Evolutionary conservation across 2,113 vertebrate species (phyloP).

Genomic region (Rhynchopsitta pachyrhyncha): DNA sequence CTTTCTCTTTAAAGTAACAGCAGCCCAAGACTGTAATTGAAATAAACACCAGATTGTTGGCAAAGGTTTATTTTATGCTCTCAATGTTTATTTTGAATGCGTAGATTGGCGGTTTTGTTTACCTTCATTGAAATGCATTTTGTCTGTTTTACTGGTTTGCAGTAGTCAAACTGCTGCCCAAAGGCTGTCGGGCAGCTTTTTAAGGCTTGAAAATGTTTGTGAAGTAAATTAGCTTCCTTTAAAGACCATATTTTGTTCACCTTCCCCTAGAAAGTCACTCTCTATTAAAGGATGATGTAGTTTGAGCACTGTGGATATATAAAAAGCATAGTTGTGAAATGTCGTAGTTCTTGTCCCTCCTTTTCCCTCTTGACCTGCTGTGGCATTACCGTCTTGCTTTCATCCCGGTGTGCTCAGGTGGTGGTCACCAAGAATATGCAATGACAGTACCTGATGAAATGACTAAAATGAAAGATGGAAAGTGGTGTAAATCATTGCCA

Average conservation of each 20-base stretch:
- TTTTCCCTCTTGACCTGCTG: background rate
- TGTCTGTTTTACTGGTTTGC: background rate
- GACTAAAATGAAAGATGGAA: background rate
- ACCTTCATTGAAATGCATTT: background rate
- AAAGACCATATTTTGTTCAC: background rate
- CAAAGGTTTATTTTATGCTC: background rate
- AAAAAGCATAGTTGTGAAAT: background rate
- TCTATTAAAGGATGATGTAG: background rate
- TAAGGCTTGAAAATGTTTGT: background rate
- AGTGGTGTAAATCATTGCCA: background rate
- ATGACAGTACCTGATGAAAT: background rate
- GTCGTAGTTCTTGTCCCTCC: background rate
- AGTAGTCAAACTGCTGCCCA: background rate
- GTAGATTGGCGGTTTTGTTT: background rate
- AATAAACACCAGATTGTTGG: background rate
- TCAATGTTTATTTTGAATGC: background rate
- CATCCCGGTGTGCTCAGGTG: background rate
- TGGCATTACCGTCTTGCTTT: background rate
- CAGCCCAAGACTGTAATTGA: background rate
- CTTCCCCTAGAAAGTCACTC: background rate
- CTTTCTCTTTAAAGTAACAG: background rate
- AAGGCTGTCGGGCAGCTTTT: background rate
- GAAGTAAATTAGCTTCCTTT: background rate
- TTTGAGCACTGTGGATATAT: background rate
- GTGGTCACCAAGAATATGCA: background rate